Conservation (phyloP, 2,888 invertebrate species). For the Eilema caniola region DNA sequence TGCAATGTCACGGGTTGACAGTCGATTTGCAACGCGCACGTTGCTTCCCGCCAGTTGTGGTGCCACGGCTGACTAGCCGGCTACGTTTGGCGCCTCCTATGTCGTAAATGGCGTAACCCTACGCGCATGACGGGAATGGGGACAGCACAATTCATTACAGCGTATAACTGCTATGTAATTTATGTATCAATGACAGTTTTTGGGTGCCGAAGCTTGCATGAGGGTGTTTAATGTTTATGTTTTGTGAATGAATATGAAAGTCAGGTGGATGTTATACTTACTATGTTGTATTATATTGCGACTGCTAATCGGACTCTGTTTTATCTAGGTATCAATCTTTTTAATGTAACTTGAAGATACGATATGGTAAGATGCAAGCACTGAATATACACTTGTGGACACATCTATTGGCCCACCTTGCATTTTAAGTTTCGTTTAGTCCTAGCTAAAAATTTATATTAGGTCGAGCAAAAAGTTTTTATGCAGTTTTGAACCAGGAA, state of each 20-base stretch:
- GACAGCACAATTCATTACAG: slow-evolving; percentile 33
- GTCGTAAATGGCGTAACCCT: slow-evolving; percentile 22
- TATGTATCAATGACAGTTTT: slow-evolving; percentile 33
- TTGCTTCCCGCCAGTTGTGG: slow-evolving; percentile 37
- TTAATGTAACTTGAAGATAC: not conserved
- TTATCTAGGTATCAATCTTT: not conserved
- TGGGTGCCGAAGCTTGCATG: slow-evolving; percentile 15
- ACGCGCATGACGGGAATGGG: slow-evolving; percentile 15
- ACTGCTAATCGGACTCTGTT: not conserved
- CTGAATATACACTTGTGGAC: no score
- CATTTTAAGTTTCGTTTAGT: no score
- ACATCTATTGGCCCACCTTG: no score
- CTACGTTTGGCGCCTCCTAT: slow-evolving; percentile 24
- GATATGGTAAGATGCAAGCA: no score
- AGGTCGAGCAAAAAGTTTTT: no score
- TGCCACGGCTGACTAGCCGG: slow-evolving; percentile 19
- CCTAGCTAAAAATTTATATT: no score
- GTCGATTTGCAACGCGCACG: slow-evolving; percentile 79
- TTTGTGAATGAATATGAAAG: slow-evolving; percentile 8
- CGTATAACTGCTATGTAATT: slow-evolving; percentile 45
- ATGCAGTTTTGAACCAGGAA: no score
- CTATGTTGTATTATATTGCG: not conserved
- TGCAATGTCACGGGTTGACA: slow-evolving; percentile 74
- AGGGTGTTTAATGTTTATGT: slow-evolving; percentile 23
- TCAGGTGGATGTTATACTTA: slow-evolving; percentile 15